These are phyloP conservation scores for Cottoperca gobio DNA, from an alignment of 2,797 vertebrate genomes.

Conservation along the genomic window DNA sequence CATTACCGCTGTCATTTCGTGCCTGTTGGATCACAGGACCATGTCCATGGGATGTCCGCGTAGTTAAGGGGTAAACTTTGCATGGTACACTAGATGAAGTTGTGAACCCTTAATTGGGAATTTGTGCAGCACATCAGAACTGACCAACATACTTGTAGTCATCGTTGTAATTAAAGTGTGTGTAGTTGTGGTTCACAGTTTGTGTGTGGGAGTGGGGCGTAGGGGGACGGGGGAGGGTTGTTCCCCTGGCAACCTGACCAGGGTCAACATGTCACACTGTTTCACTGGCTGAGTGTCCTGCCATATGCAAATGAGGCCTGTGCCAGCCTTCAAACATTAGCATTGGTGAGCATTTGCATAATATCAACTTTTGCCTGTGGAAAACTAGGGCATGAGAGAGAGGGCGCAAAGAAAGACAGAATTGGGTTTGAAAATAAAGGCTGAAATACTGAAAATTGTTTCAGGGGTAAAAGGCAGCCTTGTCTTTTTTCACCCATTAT, in stretches of 20 bases:
- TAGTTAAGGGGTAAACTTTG: constrained; percentile 35
- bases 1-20: constrained; percentile 53
- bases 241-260: constrained; percentile 76
- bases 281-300: constrained; percentile 66
- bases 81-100: constrained; percentile 40
- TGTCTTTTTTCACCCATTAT: not conserved
- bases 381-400: constrained; percentile 48
- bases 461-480: not conserved
- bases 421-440: constrained; percentile 15
- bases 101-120: constrained; percentile 38
- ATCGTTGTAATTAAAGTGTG: constrained; percentile 19
- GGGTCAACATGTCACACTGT: constrained; percentile 75
- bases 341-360: constrained; percentile 71
- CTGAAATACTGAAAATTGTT: not conserved
- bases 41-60: constrained; percentile 26
- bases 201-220: constrained; percentile 28
- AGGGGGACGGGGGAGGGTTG: constrained; percentile 8
- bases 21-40: constrained; percentile 42
- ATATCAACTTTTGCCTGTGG: constrained; percentile 62
- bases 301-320: constrained; percentile 75
- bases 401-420: not conserved
- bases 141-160: constrained; percentile 26
- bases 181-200: constrained; percentile 3
- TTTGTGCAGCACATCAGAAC: constrained; percentile 37
- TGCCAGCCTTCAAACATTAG: constrained; percentile 73